A percentile compares a stretch with the other conserved stretches of the same genome.
Evolutionary conservation across 2,113 vertebrate species (phyloP).

Genomic region (Triplophysa rosa): DNA sequence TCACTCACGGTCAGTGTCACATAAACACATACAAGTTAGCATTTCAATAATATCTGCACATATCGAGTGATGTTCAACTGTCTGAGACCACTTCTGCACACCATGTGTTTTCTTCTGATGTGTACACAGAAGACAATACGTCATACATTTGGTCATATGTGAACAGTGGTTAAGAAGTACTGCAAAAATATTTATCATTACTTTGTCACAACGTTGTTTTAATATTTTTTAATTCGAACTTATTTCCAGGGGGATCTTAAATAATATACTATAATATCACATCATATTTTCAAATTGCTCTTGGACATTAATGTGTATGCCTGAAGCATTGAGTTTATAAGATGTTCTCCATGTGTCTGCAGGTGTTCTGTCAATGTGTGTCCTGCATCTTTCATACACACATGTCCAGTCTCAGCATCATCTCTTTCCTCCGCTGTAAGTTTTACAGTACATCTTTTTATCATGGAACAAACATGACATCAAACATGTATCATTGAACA

Average conservation of each 20-base stretch:
- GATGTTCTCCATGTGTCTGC: neutral
- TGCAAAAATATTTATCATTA: too few species aligned
- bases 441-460: neutral
- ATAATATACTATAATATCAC: too few species aligned
- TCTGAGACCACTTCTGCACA: too few species aligned
- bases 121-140: too few species aligned
- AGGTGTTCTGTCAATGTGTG: constrained; percentile 50
- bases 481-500: too few species aligned
- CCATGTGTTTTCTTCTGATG: too few species aligned
- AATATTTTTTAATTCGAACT: neutral
- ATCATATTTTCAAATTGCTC: too few species aligned
- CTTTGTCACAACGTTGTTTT: neutral
- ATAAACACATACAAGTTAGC: neutral
- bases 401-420: constrained; percentile 47
- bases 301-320: neutral
- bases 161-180: too few species aligned
- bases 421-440: constrained; percentile 56
- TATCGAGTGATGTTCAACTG: too few species aligned
- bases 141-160: too few species aligned
- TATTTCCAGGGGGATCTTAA: too few species aligned
- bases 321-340: neutral
- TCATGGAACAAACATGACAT: neutral
- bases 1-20: constrained; percentile 27
- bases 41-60: neutral
- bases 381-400: constrained; percentile 59